Conservation (phyloP, 2,113 vertebrate species). For the human region DNA sequence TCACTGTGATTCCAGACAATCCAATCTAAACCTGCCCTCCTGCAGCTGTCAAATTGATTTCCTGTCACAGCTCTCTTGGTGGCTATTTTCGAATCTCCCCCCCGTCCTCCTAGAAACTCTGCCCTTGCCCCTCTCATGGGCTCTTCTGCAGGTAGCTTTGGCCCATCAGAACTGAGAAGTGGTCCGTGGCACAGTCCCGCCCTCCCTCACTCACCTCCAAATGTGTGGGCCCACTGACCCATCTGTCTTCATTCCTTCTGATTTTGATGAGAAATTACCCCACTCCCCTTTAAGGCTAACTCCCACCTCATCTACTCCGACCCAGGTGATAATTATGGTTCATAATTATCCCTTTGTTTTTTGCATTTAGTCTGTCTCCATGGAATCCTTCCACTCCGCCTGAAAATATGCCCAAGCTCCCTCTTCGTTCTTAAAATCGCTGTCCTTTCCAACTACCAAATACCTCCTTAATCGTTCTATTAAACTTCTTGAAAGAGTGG, state of each 20-base stretch:
- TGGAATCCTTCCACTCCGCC: background rate
- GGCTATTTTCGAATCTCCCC: background rate
- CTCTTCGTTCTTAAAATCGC: background rate
- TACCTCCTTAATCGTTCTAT: background rate
- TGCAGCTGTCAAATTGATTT: background rate
- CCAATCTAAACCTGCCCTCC: background rate
- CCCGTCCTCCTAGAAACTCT: background rate
- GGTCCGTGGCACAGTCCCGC: rapidly evolving
- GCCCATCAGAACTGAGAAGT: background rate
- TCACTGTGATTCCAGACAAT: background rate
- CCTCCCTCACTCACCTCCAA: background rate
- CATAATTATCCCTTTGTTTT: background rate
- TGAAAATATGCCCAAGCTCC: background rate
- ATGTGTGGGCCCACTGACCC: background rate
- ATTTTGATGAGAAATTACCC: background rate
- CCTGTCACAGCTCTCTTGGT: too few relatives aligned
- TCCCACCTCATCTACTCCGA: background rate
- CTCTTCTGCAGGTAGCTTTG: background rate
- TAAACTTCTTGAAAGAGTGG: background rate
- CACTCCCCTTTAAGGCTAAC: background rate
- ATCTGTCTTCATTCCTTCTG: background rate
- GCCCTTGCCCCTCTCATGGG: background rate
- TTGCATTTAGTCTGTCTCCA: background rate
- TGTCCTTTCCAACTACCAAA: background rate
- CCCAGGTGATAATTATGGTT: background rate